Conservation (phyloP, 1,140 invertebrate species). For the Apis mellifera region Amel_HAv3.1 CM009935.2:4806001-4806500, state of each 20-base stretch:
- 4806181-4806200: not conserved
- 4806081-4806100: no score
- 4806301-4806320: no score
- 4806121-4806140: not conserved
- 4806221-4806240: not conserved
- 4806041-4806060: not conserved
- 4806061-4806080: not conserved
- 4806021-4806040: not conserved
- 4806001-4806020: not conserved
- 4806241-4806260: not conserved
- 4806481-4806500: not conserved
- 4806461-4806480: not conserved
- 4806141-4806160: not conserved
- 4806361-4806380: no score
- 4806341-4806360: no score
- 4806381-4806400: no score
- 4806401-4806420: not conserved
- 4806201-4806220: not conserved
- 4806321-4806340: no score
- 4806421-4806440: not conserved
- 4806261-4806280: no score
- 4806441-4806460: conserved; percentile 7
- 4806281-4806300: no score
- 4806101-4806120: no score
- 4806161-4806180: not conserved